Percentiles rank a stretch among this genome's conserved stretches.
Evolutionary conservation across 2,113 vertebrate genomes (phyloP).

Genomic region (Protomyctophum bolini): DNA sequence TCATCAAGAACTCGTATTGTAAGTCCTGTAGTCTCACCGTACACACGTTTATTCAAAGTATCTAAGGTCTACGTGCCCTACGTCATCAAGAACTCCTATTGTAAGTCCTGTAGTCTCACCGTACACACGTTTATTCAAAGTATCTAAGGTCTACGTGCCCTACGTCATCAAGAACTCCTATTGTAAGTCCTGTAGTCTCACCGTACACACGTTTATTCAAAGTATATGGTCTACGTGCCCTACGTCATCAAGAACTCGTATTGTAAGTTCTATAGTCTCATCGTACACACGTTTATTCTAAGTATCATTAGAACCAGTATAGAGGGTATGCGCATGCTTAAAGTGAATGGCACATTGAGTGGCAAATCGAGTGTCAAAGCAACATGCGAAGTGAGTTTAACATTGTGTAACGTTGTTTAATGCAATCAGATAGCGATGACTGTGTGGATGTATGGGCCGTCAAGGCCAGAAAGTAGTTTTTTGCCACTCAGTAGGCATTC

Average conservation of each 20-base stretch:
- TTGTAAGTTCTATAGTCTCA: background rate
- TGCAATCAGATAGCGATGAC: no score
- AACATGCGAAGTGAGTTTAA: no score
- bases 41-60: background rate
- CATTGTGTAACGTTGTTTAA: no score
- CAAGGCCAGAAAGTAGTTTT: no score
- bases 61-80: background rate
- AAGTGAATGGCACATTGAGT: no score
- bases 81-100: background rate
- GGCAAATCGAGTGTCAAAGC: no score
- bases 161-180: background rate
- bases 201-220: background rate
- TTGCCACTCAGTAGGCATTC: no score
- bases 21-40: background rate
- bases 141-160: background rate
- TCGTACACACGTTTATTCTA: background rate
- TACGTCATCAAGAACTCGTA: slow-evolving; percentile 49
- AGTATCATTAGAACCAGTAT: background rate
- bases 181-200: background rate
- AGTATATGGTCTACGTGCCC: slow-evolving; percentile 61
- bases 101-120: background rate
- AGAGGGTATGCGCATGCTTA: no score
- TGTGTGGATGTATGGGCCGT: no score
- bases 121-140: background rate
- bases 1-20: background rate